Evolutionary conservation across 1,140 invertebrate genomes (phyloP), one percentile per base, ranked within the genome.

Genomic region (Brachionus calyciflorus): DNA sequence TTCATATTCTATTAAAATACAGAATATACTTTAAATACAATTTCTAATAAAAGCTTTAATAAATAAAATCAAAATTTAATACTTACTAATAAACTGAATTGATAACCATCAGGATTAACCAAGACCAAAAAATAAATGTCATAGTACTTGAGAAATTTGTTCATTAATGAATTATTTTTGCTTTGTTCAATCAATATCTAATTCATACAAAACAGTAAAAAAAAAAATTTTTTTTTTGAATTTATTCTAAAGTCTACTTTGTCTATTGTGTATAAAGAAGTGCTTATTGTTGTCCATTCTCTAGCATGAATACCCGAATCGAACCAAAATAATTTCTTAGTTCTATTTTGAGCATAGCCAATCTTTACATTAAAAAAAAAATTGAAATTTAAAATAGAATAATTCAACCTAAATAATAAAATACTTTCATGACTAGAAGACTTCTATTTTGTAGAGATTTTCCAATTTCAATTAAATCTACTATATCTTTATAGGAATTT

Each of bases 41-140:
- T n/a, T n/a, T n/a, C n/a, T n/a, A n/a, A n/a, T n/a, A n/a, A n/a
- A n/a, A n/a, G n/a, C n/a, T n/a, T n/a, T n/a, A n/a, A n/a, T n/a
- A n/a, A n/a, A n/a, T n/a, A n/a, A n/a, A n/a, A n/a, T n/a, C n/a
- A 41, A 37, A 76, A 6, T 30, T 12, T 17, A 10, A 21, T 7
- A 19, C 37, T 37, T 60, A 46, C 73, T 19, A n/a, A 19, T 26
- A 37, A 21, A 26, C 51, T 28, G 26, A 48, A 51, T 33, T 63
- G 19, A 40, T 77, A 77, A 5, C 76, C 76, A 53, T 77, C 76
- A 1, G 76, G 76, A 24, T 77, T 77, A n/a, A 77, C 53, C 14
- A 77, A 24, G 9, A 51, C 19, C 28, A 76, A 33, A 46, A 76
- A 55, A 24, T 76, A 76, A 41, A 76, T 57, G 33, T 76, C 49